Evolutionary conservation across 2,797 vertebrate species (phyloP).

Genomic region (Brachymystax lenok): DNA sequence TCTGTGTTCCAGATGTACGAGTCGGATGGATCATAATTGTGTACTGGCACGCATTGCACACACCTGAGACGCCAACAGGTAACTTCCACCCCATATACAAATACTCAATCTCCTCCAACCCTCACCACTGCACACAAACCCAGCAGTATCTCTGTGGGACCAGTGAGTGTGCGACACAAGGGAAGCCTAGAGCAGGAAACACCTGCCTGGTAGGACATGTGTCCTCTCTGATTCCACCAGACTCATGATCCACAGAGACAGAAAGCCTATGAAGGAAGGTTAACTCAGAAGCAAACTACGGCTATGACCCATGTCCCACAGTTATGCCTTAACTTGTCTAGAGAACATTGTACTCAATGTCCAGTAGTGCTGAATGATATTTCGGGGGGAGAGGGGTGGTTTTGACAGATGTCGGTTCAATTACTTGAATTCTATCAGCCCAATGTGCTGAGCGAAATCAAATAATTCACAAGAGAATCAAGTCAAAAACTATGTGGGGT

Average conservation of each 20-base stretch:
- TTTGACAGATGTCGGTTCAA: too few species aligned
- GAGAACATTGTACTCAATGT: background rate
- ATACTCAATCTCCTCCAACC: background rate
- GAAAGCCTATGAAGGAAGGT: background rate
- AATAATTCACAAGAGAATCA: too few species aligned
- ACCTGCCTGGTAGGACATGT: background rate
- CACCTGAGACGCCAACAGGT: constrained; percentile 84
- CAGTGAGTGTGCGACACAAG: background rate
- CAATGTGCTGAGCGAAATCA: too few species aligned
- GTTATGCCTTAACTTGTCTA: background rate
- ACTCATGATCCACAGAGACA: background rate
- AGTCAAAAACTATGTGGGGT: too few species aligned
- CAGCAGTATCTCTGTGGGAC: constrained; percentile 5
- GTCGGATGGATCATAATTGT: constrained; percentile 93
- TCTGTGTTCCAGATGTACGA: constrained; percentile 87
- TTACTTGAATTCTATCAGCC: too few species aligned
- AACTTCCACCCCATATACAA: constrained; percentile 5
- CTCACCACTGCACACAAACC: background rate
- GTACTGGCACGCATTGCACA: constrained; percentile 91
- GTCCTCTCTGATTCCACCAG: background rate
- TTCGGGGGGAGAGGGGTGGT: too few species aligned
- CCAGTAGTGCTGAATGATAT: too few species aligned
- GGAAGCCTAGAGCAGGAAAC: background rate
- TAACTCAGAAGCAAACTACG: background rate
- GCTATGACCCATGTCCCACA: background rate